Evolutionary conservation across 2,888 invertebrate genomes (phyloP).

Genomic region (Gymnoscelis rufifasciata): DNA sequence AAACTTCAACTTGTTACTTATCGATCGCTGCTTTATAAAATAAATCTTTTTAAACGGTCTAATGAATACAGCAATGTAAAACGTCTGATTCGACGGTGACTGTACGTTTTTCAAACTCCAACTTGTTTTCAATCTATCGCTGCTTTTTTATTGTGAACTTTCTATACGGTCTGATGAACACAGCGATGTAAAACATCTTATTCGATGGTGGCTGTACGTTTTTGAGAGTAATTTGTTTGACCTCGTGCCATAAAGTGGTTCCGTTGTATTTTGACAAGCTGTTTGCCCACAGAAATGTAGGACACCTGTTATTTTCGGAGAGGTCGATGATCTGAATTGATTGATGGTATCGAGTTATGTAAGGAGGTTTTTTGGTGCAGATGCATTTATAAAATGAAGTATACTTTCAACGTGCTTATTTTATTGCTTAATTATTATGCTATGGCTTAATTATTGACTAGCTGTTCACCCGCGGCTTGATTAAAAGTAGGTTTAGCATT

Average conservation of each 20-base stretch:
- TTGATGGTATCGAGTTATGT: constrained; percentile 12
- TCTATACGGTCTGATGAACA: constrained; percentile 18
- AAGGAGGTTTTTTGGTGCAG: constrained; percentile 5
- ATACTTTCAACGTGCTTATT: too few relatives aligned
- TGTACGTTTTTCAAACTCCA: constrained; percentile 29
- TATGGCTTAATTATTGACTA: too few relatives aligned
- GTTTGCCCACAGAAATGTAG: constrained; percentile 56
- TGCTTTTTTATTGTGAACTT: constrained; percentile 25
- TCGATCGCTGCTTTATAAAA: constrained; percentile 30
- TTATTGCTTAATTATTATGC: too few relatives aligned
- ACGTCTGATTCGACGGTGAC: constrained; percentile 16
- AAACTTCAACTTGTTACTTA: constrained; percentile 23
- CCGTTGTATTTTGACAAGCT: constrained; percentile 66
- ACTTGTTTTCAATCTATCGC: constrained; percentile 39
- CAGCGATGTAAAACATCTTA: constrained; percentile 30
- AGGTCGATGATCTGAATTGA: constrained; percentile 41
- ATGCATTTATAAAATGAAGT: neutral
- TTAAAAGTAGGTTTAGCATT: too few relatives aligned
- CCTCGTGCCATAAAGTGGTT: constrained; percentile 34
- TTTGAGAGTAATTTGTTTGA: constrained; percentile 39
- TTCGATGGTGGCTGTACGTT: constrained; percentile 21
- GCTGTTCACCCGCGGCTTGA: too few relatives aligned
- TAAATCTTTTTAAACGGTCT: too few relatives aligned
- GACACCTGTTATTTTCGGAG: constrained; percentile 45
- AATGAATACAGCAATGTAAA: too few relatives aligned